Evolutionary conservation across 2,888 invertebrate species (phyloP), one percentile per base, ranked within the genome.

Genomic region (Branchellion lobata): DNA sequence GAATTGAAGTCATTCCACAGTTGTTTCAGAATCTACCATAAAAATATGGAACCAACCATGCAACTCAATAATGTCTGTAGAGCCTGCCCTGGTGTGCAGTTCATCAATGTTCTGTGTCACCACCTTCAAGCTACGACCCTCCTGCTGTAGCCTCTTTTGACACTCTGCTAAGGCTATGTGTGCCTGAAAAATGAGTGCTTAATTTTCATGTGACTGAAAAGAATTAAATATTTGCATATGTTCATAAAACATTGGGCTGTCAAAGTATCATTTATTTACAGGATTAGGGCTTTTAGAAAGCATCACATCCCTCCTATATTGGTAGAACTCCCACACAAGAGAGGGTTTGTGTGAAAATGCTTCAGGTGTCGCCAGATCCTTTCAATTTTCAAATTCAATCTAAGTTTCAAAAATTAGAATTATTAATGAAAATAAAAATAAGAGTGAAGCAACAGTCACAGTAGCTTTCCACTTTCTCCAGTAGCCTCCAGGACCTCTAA

Each of bases 281-380:
- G 83, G 80, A 79, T 87, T 87, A 40, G 87, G 87, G 3, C 85
- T 84, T 57, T 92, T 92, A 79, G 91, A 91, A 57, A 91, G 90
- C 65, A 93, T 93, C n/a, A 92, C 89, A 87, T 92, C 92, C 84
- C 94, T 89, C 82, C 94, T 90, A 85, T 94, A 93, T 85, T 94
- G 93, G 86, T 94, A 94, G 88, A 94, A 94, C 87, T 94, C 94
- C 94, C 94, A 94, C 36, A 95, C 94, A 36, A 94, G 88, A 34
- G 92, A 91, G 0, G 94, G 94, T 85, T 91, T 91, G 2, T 89
- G 88, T 79, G 86, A 87, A 86, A 94, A 94, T 0, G 93, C 93
- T 84, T 90, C 89, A 33, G 92, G 92, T 21, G 92, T 92, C 27
- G 89, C 89, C 53, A 89, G 82, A 80, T 88, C 85, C 86, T 88